Conservation (phyloP, 2,888 invertebrate species). For the Teinopalpus imperialis region DNA sequence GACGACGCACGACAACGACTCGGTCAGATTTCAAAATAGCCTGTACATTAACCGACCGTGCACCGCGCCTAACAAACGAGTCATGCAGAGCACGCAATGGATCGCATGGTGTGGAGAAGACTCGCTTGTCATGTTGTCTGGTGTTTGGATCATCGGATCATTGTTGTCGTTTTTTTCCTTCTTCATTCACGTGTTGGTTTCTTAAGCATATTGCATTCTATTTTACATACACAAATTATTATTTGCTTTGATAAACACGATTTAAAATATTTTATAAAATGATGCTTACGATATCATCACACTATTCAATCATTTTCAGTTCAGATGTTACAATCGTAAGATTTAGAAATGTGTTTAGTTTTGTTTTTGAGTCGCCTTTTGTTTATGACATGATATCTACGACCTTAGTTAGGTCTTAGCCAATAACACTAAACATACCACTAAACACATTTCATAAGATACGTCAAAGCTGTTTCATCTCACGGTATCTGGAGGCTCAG, state of each 20-base stretch:
- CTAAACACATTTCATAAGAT: slow-evolving; percentile 38
- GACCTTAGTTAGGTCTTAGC: slow-evolving; percentile 21
- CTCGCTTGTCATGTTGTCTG: slow-evolving; percentile 35
- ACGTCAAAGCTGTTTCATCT: slow-evolving; percentile 28
- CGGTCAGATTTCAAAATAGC: slow-evolving; percentile 60
- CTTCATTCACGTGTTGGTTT: slow-evolving; percentile 30
- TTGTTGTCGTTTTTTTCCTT: slow-evolving; percentile 32
- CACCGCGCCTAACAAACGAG: slow-evolving; percentile 35
- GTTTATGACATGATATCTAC: slow-evolving; percentile 26
- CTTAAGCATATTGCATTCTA: slow-evolving; percentile 23
- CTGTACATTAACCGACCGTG: slow-evolving; percentile 38
- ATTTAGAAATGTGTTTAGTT: slow-evolving; percentile 43
- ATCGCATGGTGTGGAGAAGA: slow-evolving; percentile 38
- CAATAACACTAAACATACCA: slow-evolving; percentile 14
- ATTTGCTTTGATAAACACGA: too few species aligned
- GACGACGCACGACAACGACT: slow-evolving; percentile 53
- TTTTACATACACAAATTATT: neutral
- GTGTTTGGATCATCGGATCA: slow-evolving; percentile 29
- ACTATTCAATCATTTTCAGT: slow-evolving; percentile 34
- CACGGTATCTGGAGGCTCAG: slow-evolving; percentile 34
- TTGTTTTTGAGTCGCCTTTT: slow-evolving; percentile 29
- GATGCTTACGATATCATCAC: slow-evolving; percentile 30
- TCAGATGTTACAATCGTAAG: slow-evolving; percentile 28
- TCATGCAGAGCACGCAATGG: slow-evolving; percentile 38
- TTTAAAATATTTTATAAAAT: too few species aligned